Base-by-base conservation (phyloP, 2,797 vertebrate species). In the Hirundo rustica region DNA sequence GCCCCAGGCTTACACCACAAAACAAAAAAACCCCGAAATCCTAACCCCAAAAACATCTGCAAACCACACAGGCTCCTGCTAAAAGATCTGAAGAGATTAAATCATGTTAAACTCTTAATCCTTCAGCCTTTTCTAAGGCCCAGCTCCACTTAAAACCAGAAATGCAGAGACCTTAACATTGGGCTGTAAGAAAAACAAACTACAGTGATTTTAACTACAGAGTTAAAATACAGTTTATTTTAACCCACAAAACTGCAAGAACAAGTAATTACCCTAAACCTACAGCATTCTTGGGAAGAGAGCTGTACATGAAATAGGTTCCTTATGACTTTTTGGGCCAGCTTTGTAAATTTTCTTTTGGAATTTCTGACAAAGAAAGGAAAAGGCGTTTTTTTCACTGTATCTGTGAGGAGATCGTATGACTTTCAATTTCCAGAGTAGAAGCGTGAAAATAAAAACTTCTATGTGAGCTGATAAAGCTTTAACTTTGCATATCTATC, bases 241-340 rank as follows among this genome's bases (percentile, higher is more conserved):
- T 78, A 92, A 60, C 73, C 92, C 94, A 93, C 92, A 92, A 48
- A 95, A 86, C 38, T 94, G 70, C 70, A 85, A 81, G 72, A 84
- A 66, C 58, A 86, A 95, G 88, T 51, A 93, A 96, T 96, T 93
- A 78, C 32, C 73, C 88, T 57, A 60, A 96, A 93, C 47, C 85
- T 93, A 81, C 36, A 88, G 66, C 73, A 36, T 92, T 92, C 70
- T 22, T 87, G 84, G 95, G 55, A 93, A 73, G 51, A 70, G 14
- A 62, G 30, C 71, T 67, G 38, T 78, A 84, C 79, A 74, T 73
- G 64, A 96, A 95, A 96, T 93, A 79, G 9, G 48, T 93, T 95
- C 87, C 91, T 93, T 93, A 94, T 90, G 92, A 76, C 64, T 90
- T 84, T 70, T 92, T 60, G 81, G 91, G 38, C 32, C 42, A 85